phyloP scores from a whole-genome alignment of 2,113 vertebrate species.

The Diadophis punctatus region DNA sequence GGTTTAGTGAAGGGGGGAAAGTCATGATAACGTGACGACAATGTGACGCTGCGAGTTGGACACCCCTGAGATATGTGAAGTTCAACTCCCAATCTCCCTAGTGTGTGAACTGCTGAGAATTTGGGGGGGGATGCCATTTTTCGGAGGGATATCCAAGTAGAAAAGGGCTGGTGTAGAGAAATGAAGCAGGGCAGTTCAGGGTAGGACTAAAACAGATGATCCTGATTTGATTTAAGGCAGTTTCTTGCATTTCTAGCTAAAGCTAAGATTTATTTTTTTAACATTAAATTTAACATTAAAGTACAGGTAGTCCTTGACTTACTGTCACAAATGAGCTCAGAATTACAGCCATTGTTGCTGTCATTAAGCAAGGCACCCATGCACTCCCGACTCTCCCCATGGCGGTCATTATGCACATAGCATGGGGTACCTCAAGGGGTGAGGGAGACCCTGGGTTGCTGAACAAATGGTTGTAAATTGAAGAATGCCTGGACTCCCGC shows the following conservation, averaged over 20 bases:
- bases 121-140: neutral
- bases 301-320: neutral
- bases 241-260: neutral
- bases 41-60: too few species aligned
- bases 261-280: neutral
- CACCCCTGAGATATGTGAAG: neutral
- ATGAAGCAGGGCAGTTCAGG: neutral
- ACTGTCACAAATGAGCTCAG: neutral
- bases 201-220: neutral
- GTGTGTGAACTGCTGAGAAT: neutral
- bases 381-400: neutral
- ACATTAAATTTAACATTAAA: neutral
- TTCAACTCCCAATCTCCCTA: neutral
- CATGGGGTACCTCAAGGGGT: neutral
- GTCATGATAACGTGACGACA: too few species aligned
- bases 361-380: neutral
- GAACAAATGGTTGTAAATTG: neutral
- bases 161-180: neutral
- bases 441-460: neutral
- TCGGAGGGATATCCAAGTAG: accelerated
- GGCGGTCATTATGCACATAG: neutral
- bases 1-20: too few species aligned
- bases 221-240: neutral
- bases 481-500: neutral
- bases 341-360: neutral